Conservation (phyloP, 2,888 invertebrate genomes). For the Capitulum mitella region DNA sequence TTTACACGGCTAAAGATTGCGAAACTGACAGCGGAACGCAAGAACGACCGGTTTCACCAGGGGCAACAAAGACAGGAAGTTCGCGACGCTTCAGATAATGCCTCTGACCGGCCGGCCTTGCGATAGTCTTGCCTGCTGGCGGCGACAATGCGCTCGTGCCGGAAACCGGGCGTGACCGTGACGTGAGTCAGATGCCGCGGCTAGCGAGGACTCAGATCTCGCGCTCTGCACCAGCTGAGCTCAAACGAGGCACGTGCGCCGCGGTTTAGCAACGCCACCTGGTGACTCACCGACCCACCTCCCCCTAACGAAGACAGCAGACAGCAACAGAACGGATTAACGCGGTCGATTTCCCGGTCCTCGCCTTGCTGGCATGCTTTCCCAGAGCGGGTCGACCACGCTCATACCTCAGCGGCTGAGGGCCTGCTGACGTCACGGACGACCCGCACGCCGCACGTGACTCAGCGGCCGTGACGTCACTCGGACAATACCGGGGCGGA, state of each 20-base stretch:
- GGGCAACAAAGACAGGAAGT: not conserved
- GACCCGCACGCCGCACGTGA: not conserved
- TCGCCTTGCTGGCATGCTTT: too few relatives aligned
- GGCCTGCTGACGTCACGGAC: not conserved
- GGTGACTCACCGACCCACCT: too few relatives aligned
- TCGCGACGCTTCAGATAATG: not conserved
- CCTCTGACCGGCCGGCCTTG: not conserved
- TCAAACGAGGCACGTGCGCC: too few relatives aligned
- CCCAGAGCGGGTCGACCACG: too few relatives aligned
- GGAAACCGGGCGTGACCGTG: not conserved
- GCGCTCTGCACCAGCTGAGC: not conserved
- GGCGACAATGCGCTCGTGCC: not conserved
- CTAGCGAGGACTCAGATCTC: not conserved
- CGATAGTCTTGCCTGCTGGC: not conserved
- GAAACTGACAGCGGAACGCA: not conserved
- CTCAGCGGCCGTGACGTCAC: slow-evolving; percentile 11
- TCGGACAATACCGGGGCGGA: not conserved
- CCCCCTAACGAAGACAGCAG: too few relatives aligned
- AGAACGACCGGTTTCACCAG: not conserved
- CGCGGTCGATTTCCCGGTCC: too few relatives aligned
- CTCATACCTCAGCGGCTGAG: too few relatives aligned
- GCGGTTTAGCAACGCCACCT: too few relatives aligned
- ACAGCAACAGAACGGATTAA: too few relatives aligned
- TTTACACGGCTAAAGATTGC: not conserved
- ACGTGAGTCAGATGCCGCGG: not conserved